A percentile compares a stretch with the other conserved stretches of the same genome.
Conservation (phyloP, 2,797 vertebrate genomes). For the Sitta carolinensis region DNA sequence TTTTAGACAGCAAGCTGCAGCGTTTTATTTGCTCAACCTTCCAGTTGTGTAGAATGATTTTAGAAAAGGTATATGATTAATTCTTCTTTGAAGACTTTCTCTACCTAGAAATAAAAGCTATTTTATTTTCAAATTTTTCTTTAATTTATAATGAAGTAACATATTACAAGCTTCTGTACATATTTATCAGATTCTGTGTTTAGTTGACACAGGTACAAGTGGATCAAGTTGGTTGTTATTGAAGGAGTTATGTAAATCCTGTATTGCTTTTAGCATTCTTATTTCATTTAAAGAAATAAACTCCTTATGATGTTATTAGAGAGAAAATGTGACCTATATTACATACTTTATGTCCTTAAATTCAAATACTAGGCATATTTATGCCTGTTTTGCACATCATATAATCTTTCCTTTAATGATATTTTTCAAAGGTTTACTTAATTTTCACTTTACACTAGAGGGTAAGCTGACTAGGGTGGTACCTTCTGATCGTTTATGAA, state of each 20-base stretch:
- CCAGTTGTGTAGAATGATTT: background rate
- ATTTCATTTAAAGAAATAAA: background rate
- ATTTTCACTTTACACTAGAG: background rate
- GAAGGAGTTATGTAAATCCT: background rate
- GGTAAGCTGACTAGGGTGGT: background rate
- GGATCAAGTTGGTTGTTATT: background rate
- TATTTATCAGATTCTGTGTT: background rate
- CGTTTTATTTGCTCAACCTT: background rate
- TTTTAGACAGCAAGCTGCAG: background rate
- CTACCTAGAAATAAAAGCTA: background rate
- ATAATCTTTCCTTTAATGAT: background rate
- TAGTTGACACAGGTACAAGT: background rate
- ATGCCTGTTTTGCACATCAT: background rate
- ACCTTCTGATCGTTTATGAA: background rate
- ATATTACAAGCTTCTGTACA: background rate
- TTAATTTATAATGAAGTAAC: background rate
- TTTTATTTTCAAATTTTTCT: background rate
- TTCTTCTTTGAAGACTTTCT: background rate
- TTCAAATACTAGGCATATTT: conserved; percentile 11
- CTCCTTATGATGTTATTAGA: background rate
- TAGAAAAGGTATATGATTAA: background rate
- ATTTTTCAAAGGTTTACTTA: conserved; percentile 30
- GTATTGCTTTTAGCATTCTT: background rate
- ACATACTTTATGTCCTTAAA: background rate
- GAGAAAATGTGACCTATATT: background rate